Evolutionary conservation across 2,113 vertebrate species (phyloP).

Genomic region (Cynocephalus volans): DNA sequence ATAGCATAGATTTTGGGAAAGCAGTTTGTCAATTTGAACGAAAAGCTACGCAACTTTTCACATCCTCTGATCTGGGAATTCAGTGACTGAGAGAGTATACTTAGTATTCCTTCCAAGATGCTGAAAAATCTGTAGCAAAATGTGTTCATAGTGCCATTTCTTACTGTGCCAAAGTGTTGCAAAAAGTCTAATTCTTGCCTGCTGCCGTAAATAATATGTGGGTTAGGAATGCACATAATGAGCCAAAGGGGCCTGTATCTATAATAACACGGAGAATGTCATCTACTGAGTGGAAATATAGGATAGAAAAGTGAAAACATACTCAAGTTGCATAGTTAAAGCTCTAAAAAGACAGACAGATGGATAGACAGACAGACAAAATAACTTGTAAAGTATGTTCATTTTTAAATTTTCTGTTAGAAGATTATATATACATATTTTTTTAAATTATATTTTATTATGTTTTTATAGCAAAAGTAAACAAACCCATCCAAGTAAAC

Average conservation of each 20-base stretch:
- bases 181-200: neutral
- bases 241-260: neutral
- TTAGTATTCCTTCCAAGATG: neutral
- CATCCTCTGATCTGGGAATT: neutral
- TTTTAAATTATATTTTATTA: no score
- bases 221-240: accelerated
- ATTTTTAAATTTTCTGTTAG: neutral
- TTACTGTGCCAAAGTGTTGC: neutral
- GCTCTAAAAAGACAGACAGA: neutral
- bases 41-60: neutral
- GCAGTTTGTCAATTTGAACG: neutral
- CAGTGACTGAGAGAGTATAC: no score
- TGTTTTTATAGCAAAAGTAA: neutral
- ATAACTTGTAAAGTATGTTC: neutral
- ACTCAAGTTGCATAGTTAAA: neutral
- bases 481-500: neutral
- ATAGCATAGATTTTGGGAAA: neutral
- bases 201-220: neutral
- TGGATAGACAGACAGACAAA: neutral
- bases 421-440: neutral
- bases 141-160: no score
- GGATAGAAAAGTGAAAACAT: neutral
- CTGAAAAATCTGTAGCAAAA: neutral
- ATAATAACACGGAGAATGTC: neutral
- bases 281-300: neutral